Conservation (phyloP, 2,113 vertebrate species). For the Psilopsiagon aurifrons region DNA sequence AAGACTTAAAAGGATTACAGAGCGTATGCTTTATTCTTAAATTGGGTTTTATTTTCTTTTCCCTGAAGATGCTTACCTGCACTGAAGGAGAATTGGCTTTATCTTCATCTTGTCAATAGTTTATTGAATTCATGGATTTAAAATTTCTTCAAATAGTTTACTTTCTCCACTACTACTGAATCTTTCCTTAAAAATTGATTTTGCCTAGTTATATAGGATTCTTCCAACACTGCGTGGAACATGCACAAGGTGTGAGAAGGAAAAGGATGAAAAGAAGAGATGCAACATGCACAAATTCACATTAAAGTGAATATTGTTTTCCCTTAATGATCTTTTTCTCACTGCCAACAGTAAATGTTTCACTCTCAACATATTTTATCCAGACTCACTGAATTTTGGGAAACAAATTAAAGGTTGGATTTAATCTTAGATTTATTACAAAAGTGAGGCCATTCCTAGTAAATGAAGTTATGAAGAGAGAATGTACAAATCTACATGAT, state of each 20-base stretch:
- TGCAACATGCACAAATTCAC: not conserved
- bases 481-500: not conserved
- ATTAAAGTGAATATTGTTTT: not conserved
- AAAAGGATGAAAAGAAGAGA: not conserved
- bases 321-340: not conserved
- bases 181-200: not conserved
- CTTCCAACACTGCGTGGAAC: not conserved
- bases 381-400: not conserved
- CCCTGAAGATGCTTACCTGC: not conserved
- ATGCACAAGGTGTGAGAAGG: not conserved
- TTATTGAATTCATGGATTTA: not conserved
- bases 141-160: not conserved
- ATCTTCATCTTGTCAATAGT: not conserved
- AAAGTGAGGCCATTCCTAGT: not conserved
- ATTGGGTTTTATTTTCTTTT: not conserved
- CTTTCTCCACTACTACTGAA: not conserved
- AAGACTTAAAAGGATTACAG: not conserved
- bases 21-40: not conserved
- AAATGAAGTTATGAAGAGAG: not conserved
- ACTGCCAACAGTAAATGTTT: not conserved
- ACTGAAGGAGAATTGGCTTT: not conserved
- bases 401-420: not conserved
- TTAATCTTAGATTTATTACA: not conserved
- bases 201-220: not conserved
- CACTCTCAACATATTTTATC: not conserved